These are phyloP conservation scores for Sorex maritimensis DNA, from an alignment of 2,797 vertebrate species.

Conservation along the genomic window DNA sequence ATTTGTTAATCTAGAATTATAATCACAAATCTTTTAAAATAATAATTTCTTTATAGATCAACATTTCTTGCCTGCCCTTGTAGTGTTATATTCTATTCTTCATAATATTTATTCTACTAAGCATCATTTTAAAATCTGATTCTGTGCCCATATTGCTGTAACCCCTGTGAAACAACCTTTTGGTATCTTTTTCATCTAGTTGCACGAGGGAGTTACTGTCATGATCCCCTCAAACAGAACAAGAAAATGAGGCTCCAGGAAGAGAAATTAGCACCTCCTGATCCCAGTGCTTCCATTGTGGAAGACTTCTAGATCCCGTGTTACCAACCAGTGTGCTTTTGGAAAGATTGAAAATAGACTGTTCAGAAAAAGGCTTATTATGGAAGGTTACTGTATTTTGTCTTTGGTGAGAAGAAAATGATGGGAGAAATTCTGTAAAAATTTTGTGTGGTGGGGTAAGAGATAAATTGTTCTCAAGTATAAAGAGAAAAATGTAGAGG, in stretches of 20 bases:
- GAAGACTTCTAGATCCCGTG: neutral
- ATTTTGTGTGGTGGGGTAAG: no score
- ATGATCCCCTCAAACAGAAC: neutral
- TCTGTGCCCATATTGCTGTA: neutral
- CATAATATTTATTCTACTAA: neutral
- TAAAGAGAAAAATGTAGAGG: neutral
- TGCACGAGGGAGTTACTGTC: neutral
- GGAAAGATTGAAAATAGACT: slow-evolving; percentile 33
- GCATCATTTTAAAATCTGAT: neutral
- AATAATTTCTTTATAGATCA: neutral
- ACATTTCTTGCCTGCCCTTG: neutral
- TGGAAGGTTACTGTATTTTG: slow-evolving; percentile 35
- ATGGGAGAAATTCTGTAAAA: neutral
- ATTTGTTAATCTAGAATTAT: neutral
- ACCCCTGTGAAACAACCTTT: no score
- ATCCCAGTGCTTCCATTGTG: neutral
- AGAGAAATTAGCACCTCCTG: neutral
- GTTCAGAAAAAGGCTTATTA: neutral
- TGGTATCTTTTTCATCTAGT: neutral
- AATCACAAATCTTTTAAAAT: neutral
- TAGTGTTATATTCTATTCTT: neutral
- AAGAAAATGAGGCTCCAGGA: neutral
- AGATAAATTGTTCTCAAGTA: neutral
- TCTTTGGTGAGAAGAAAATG: neutral
- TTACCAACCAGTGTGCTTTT: neutral